Conservation (phyloP, 2,888 invertebrate species). For the Torymus auratus region DNA sequence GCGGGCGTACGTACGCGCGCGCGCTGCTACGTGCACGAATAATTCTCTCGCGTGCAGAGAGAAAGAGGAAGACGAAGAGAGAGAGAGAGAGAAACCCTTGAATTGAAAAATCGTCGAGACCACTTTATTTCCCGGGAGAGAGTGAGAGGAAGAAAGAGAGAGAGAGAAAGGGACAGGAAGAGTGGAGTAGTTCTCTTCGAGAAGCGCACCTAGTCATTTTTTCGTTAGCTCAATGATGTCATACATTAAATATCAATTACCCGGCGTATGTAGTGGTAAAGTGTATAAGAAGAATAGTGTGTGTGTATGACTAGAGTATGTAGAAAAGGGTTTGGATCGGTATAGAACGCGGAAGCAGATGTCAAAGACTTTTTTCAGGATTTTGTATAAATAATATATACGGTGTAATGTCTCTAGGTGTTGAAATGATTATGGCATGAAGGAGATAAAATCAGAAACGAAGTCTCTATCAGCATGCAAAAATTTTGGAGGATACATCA, state of each 20-base stretch:
- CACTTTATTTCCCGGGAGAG: constrained; percentile 52
- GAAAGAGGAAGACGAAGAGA: not conserved
- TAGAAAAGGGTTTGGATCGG: no score
- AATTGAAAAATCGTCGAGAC: constrained; percentile 56
- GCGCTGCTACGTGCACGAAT: constrained; percentile 28
- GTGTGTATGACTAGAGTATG: no score
- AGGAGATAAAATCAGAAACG: no score
- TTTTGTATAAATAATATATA: no score
- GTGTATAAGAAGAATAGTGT: no score
- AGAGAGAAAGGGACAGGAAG: not conserved
- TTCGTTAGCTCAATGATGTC: constrained; percentile 32
- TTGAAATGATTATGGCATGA: no score
- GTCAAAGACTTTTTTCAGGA: no score
- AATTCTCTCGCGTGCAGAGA: constrained; percentile 1
- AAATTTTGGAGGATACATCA: no score
- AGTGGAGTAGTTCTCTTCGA: no score
- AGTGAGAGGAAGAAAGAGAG: not conserved
- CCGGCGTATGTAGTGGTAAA: not conserved
- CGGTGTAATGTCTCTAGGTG: no score
- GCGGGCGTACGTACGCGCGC: not conserved
- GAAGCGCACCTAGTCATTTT: constrained; percentile 31
- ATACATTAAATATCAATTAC: constrained; percentile 53
- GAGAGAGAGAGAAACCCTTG: constrained; percentile 16
- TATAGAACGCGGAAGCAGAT: no score
- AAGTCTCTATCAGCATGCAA: no score